phyloP scores from a whole-genome alignment of 2,888 invertebrate species.

The Agriopis marginaria region DNA sequence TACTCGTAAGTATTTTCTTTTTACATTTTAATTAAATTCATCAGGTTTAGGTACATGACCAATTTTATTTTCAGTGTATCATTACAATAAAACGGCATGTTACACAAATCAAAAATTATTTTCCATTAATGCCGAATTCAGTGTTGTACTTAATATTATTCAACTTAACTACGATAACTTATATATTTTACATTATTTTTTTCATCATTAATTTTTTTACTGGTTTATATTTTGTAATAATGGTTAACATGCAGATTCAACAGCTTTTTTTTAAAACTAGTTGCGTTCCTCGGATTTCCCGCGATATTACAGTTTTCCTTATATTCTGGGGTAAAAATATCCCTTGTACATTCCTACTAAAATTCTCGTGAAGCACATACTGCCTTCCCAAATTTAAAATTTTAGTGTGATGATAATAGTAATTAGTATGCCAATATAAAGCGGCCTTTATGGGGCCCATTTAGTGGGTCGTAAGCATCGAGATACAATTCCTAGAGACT shows the following conservation, averaged over 20 bases:
- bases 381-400: too few species aligned
- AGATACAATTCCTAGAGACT: too few species aligned
- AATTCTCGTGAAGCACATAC: too few species aligned
- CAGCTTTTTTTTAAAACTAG: neutral
- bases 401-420: too few species aligned
- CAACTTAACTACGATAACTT: neutral
- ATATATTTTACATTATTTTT: neutral
- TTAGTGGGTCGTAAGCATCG: too few species aligned
- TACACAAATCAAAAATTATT: neutral
- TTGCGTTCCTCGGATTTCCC: neutral
- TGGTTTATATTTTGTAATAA: constrained; percentile 13
- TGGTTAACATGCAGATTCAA: constrained; percentile 13
- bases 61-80: neutral
- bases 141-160: neutral
- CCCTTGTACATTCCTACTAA: too few species aligned
- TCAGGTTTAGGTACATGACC: neutral
- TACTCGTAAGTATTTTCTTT: neutral
- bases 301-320: too few species aligned
- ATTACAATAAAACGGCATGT: neutral
- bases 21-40: neutral
- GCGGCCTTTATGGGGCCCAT: too few species aligned
- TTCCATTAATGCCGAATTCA: too few species aligned
- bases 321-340: too few species aligned
- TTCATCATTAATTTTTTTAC: neutral
- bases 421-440: too few species aligned